phyloP scores from a whole-genome alignment of 2,888 invertebrate genomes.

The Pseudolycoriella hygida region DNA sequence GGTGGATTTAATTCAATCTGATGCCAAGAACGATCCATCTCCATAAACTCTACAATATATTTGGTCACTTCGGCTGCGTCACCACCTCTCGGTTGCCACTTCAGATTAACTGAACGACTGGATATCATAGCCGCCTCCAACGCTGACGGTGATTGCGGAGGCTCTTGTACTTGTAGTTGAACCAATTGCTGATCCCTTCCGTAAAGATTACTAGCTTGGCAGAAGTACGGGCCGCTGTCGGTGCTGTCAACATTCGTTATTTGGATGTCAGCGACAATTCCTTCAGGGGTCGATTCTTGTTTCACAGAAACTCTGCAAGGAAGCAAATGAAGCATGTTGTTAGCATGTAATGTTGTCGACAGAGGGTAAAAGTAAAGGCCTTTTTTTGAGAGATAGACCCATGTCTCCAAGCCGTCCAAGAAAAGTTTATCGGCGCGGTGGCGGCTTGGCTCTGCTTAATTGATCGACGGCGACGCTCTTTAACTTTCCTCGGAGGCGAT shows the following conservation, averaged over 20 bases:
- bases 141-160: constrained; percentile 49
- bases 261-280: constrained; percentile 50
- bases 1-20: constrained; percentile 48
- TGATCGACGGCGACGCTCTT: no score
- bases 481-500: no score
- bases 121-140: constrained; percentile 50
- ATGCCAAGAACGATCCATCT: constrained; percentile 44
- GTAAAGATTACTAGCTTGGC: constrained; percentile 58
- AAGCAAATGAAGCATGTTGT: no score
- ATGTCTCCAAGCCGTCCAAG: no score
- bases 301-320: constrained; percentile 35
- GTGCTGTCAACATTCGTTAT: constrained; percentile 47
- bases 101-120: constrained; percentile 54
- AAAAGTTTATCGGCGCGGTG: no score
- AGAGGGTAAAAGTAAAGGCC: no score
- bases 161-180: constrained; percentile 56
- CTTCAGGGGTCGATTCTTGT: constrained; percentile 49
- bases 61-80: constrained; percentile 53
- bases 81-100: constrained; percentile 52
- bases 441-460: no score
- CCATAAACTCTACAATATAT: constrained; percentile 49
- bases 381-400: no score
- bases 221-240: constrained; percentile 62
- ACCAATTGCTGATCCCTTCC: constrained; percentile 54
- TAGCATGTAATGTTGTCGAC: no score